These are phyloP conservation scores for Labia minor DNA, from an alignment of 2,888 invertebrate species.

Conservation along the genomic window DNA sequence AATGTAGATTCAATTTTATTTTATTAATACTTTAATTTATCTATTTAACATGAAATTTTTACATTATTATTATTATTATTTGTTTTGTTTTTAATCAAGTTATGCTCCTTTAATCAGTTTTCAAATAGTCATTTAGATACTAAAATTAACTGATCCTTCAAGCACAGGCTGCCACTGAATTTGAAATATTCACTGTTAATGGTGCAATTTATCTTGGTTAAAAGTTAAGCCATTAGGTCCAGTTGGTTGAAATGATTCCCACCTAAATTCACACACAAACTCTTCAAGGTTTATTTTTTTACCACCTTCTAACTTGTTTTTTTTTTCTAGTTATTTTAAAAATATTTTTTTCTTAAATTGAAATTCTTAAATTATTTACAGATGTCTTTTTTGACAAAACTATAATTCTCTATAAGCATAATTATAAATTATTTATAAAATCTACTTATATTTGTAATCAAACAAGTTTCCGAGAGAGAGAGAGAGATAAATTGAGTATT, in stretches of 20 bases:
- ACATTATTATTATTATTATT: too few relatives aligned
- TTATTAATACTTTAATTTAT: too few relatives aligned
- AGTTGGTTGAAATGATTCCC: background rate
- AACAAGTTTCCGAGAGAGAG: too few relatives aligned
- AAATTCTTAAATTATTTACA: background rate
- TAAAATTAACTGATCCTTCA: background rate
- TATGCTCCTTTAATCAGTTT: too few relatives aligned
- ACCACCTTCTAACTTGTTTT: background rate
- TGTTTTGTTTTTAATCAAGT: too few relatives aligned
- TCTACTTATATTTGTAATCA: too few relatives aligned
- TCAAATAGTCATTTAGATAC: background rate
- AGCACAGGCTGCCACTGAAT: background rate
- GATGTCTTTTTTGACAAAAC: background rate
- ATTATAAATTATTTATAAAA: too few relatives aligned
- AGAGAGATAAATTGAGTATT: too few relatives aligned
- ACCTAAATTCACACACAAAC: background rate
- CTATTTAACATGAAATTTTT: too few relatives aligned
- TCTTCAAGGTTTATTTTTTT: background rate
- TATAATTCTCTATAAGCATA: background rate
- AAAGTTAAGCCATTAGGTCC: background rate
- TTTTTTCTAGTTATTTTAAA: background rate
- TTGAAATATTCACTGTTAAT: background rate
- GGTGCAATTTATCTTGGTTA: constrained; percentile 3
- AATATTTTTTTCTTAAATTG: background rate
- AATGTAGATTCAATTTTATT: too few relatives aligned